Conservation (phyloP, 2,113 vertebrate genomes). For the Haemorhous mexicanus region DNA sequence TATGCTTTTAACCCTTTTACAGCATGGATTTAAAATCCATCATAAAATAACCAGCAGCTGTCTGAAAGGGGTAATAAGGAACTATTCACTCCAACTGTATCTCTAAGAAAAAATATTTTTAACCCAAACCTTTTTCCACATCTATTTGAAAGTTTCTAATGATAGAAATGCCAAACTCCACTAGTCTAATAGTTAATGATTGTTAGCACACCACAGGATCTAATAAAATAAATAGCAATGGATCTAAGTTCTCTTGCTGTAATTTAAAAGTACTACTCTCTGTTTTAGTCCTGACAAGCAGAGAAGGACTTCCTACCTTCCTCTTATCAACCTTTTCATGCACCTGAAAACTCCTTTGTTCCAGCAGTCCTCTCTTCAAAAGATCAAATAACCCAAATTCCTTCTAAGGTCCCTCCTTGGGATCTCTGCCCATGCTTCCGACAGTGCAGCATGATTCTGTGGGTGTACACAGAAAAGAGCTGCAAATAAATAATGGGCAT, state of each 20-base stretch:
- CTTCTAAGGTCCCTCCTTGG: not conserved
- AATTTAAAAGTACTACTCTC: not conserved
- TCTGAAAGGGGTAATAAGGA: not conserved
- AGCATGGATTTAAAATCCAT: not conserved
- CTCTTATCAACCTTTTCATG: not conserved
- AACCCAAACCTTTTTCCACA: not conserved
- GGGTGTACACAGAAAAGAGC: not conserved
- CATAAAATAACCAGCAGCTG: not conserved
- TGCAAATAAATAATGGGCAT: not conserved
- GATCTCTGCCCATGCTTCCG: not conserved
- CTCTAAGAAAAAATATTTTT: not conserved
- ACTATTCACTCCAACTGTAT: not conserved
- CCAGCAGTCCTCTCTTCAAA: not conserved
- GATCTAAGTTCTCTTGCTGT: not conserved
- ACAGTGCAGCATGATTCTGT: too few species aligned
- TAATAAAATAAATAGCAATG: not conserved
- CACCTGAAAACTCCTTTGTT: not conserved
- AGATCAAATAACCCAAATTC: not conserved
- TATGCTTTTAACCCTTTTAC: not conserved
- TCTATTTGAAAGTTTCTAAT: not conserved
- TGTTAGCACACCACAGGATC: not conserved
- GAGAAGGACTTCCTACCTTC: not conserved
- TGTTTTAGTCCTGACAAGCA: not conserved
- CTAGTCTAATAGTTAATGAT: not conserved
- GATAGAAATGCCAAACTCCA: not conserved